Percentiles rank a stretch among this genome's conserved stretches.
Evolutionary conservation across 2,888 invertebrate genomes (phyloP).

Genomic region (Eupithecia subumbrata): DNA sequence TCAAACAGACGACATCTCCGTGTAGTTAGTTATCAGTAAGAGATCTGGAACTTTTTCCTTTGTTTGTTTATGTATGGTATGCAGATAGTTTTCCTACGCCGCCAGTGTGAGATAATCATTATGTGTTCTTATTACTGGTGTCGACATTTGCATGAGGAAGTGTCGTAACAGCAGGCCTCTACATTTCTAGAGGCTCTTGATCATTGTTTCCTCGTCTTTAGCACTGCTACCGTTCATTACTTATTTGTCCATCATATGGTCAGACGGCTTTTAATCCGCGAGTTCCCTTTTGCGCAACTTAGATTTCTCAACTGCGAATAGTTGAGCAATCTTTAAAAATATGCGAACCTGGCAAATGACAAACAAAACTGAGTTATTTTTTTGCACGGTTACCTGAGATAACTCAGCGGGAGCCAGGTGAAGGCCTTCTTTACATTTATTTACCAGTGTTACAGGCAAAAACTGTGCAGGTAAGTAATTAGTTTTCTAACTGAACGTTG

Average conservation of each 20-base stretch:
- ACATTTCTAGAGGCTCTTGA: background rate
- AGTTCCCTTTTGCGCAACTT: too few species aligned
- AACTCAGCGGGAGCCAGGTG: background rate
- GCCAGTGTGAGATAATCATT: background rate
- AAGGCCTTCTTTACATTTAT: background rate
- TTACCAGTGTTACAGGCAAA: background rate
- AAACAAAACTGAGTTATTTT: background rate
- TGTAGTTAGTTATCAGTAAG: background rate
- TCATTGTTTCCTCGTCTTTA: background rate
- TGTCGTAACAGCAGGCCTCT: background rate
- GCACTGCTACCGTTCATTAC: background rate
- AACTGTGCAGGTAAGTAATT: background rate
- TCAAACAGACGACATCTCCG: background rate
- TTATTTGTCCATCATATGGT: background rate
- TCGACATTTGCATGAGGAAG: background rate
- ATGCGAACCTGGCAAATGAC: background rate
- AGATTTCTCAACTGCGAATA: too few species aligned
- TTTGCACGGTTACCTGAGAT: background rate
- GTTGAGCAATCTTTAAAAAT: background rate
- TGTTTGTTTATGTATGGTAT: conserved; percentile 2
- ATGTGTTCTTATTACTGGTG: background rate
- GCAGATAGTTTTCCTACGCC: background rate
- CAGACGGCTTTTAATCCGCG: too few species aligned
- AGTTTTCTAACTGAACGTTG: background rate
- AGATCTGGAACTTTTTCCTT: background rate